Evolutionary conservation across 92 coral and sea anemone species (phyloP).

Genomic region (Isaurus tuberculatus): DNA sequence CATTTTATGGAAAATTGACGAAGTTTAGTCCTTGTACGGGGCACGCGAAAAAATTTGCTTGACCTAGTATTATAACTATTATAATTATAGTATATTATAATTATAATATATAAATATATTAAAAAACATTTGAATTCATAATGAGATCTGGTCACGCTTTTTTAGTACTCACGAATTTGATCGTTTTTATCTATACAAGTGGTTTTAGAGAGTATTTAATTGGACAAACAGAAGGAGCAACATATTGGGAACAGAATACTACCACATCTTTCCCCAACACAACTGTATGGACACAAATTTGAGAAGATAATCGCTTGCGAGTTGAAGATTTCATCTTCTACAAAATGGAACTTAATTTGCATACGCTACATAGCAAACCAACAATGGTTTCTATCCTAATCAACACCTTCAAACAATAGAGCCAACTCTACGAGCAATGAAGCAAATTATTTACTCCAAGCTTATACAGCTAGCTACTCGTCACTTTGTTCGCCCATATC

Average conservation of each 20-base stretch:
- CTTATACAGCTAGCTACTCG: background rate
- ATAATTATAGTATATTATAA: too few relatives aligned
- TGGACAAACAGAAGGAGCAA: too few relatives aligned
- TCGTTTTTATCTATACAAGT: slow-evolving; percentile 2
- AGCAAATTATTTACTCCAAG: slow-evolving; percentile 16
- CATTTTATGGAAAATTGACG: too few relatives aligned
- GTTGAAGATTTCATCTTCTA: slow-evolving; percentile 9
- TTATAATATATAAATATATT: too few relatives aligned
- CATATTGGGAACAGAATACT: slow-evolving; percentile 2
- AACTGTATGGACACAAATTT: background rate
- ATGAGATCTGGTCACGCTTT: slow-evolving; percentile 10
- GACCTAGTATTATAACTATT: too few relatives aligned
- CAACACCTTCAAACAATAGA: slow-evolving; percentile 23
- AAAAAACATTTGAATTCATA: background rate
- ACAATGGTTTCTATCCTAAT: background rate
- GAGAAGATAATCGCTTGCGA: slow-evolving; percentile 2
- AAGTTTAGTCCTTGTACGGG: too few relatives aligned
- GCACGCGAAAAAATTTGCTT: too few relatives aligned
- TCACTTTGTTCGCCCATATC: slow-evolving; percentile 9
- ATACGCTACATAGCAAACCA: slow-evolving; percentile 4
- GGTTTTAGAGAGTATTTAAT: too few relatives aligned
- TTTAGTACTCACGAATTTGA: background rate
- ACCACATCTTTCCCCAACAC: background rate
- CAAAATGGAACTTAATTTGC: slow-evolving; percentile 9
- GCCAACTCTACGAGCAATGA: slow-evolving; percentile 11